Percentiles rank a stretch among this genome's conserved stretches.
phyloP scores from a whole-genome alignment of 2,888 invertebrate genomes.

The Acrocyrtus sp. region DNA sequence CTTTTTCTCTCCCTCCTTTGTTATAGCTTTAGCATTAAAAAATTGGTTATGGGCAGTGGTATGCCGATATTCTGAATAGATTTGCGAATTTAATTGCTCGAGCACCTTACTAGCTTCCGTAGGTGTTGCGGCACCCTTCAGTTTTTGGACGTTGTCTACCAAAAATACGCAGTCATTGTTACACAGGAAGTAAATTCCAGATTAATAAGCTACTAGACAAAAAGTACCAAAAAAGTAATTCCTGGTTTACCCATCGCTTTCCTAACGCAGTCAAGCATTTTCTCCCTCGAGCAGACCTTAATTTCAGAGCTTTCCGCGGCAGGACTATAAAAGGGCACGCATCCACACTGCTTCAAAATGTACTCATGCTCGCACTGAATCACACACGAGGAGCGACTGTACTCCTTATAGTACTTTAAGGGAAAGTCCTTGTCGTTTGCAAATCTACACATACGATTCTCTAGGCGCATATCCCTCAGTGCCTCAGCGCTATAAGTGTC shows the following conservation, averaged over 20 bases:
- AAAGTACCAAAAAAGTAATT: too few relatives aligned
- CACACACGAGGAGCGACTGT: slow-evolving; percentile 59
- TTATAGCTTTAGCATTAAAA: too few relatives aligned
- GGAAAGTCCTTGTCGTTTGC: slow-evolving; percentile 55
- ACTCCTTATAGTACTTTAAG: slow-evolving; percentile 59
- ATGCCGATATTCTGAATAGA: too few relatives aligned
- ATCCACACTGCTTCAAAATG: slow-evolving; percentile 55
- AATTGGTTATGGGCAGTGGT: too few relatives aligned
- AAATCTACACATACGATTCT: slow-evolving; percentile 60
- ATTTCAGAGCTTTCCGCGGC: slow-evolving; percentile 26
- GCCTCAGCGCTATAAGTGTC: slow-evolving; percentile 59
- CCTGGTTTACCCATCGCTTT: slow-evolving; percentile 59
- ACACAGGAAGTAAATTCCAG: neutral
- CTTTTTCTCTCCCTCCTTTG: slow-evolving; percentile 13
- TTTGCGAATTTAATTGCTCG: too few relatives aligned
- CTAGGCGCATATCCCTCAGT: slow-evolving; percentile 46
- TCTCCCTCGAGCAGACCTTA: slow-evolving; percentile 48
- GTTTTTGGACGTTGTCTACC: slow-evolving; percentile 23
- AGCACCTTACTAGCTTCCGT: slow-evolving; percentile 8
- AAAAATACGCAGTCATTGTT: too few relatives aligned
- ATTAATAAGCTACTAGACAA: neutral
- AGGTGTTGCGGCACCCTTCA: slow-evolving; percentile 18
- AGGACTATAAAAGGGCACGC: slow-evolving; percentile 62
- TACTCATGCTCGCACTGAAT: slow-evolving; percentile 61
- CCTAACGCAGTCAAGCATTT: slow-evolving; percentile 58